Conservation (phyloP, 2,113 vertebrate species). For the Myodes glareolus region DNA sequence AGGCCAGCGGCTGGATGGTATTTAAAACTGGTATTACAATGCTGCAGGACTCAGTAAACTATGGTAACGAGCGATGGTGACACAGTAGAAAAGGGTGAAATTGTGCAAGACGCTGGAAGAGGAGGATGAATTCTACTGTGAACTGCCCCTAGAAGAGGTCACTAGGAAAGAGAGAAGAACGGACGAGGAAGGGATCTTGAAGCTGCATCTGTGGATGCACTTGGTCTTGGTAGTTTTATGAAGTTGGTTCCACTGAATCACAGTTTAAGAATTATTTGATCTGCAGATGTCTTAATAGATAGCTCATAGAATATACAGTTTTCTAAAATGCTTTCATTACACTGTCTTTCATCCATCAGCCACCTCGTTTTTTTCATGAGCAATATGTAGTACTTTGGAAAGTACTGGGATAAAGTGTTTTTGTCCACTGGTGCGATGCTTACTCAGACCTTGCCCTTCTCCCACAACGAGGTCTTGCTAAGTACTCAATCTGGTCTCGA, state of each 20-base stretch:
- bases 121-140: not conserved
- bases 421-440: not conserved
- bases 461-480: not conserved
- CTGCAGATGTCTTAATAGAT: not conserved
- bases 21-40: not conserved
- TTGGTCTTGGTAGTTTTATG: not conserved
- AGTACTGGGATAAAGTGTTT: too few species aligned
- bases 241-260: not conserved
- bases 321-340: not conserved
- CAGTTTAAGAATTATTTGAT: not conserved
- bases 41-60: not conserved
- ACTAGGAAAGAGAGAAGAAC: not conserved
- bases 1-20: not conserved
- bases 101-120: not conserved
- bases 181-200: not conserved
- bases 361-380: too few species aligned
- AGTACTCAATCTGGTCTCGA: not conserved
- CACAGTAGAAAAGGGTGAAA: too few species aligned
- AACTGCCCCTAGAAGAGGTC: not conserved
- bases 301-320: not conserved
- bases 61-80: not conserved
- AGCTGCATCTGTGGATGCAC: not conserved
- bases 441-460: too few species aligned
- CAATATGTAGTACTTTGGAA: not conserved
- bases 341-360: not conserved